Base-by-base conservation (phyloP, 2,888 invertebrate genomes). In the Dugesia japonica region DNA sequence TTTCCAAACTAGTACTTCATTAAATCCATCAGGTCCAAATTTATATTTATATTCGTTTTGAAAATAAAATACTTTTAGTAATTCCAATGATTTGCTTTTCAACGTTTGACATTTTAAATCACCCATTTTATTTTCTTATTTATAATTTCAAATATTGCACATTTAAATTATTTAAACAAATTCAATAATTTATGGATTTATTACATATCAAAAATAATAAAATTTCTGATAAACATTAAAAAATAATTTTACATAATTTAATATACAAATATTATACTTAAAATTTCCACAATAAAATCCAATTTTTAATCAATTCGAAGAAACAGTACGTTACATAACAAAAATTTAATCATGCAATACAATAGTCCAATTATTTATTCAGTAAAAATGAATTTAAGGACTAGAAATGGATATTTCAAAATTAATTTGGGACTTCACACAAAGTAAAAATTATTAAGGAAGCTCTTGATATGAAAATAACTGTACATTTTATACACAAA, bases 381-480 rank as follows among this genome's bases (percentile, higher is more conserved):
- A 56, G 23, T 7, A 20, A 20, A 56, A 56, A 13, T 23, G 23
- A 56, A 9, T 38, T 13, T 38, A 4, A 56, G n/a, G 56, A 56
- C 56, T 56, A 56, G 56, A 56, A 38, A 38, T 38, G 17, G 13
- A 38, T 17, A 38, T 9, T 38, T 17, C 38, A 17, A 38, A 38
- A 56, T 56, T 4, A 56, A 23, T 20, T 56, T 56, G 56, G 38
- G 17, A 38, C 38, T 38, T 38, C 17, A 38, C 38, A 38, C 13
- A 38, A 38, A 38, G 38, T 38, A 38, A 13, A 56, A 56, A n/a
- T 56, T 56, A 56, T 56, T 56, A 56, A 56, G 56, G 56, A 56
- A 56, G 56, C 56, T 56, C 56, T 56, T 56, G 56, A 56, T 56
- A 56, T 56, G 56, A 56, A 56, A 56, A 56, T 56, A 56, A 56